phyloP scores from a whole-genome alignment of 2,113 vertebrate genomes.

The Embiotoca jacksoni region DNA sequence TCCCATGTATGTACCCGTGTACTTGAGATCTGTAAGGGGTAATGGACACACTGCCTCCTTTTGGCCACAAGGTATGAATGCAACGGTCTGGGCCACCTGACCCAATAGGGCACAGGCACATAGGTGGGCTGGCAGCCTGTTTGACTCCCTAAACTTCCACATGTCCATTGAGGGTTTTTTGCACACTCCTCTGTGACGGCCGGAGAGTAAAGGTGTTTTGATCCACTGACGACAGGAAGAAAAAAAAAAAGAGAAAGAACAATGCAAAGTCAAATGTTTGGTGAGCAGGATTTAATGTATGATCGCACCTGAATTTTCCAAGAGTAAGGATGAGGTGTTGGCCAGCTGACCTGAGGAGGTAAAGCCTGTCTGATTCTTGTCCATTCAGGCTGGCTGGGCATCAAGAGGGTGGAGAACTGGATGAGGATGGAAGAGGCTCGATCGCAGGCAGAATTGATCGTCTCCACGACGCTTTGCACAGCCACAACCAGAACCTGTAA shows the following conservation, averaged over 20 bases:
- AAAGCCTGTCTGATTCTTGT: slow-evolving; percentile 85
- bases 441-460: slow-evolving; percentile 81
- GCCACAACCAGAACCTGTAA: slow-evolving; percentile 89
- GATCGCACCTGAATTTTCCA: not conserved
- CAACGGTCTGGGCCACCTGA: slow-evolving; percentile 81
- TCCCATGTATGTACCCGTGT: slow-evolving; percentile 68
- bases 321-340: not conserved
- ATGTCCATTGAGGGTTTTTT: slow-evolving; percentile 81
- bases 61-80: slow-evolving; percentile 63
- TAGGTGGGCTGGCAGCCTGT: slow-evolving; percentile 89
- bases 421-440: slow-evolving; percentile 73
- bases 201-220: slow-evolving; percentile 88
- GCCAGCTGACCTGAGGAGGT: slow-evolving; percentile 87
- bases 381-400: slow-evolving; percentile 88
- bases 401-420: slow-evolving; percentile 83
- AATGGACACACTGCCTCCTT: slow-evolving; percentile 46
- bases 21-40: slow-evolving; percentile 48
- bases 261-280: not conserved
- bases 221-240: slow-evolving; percentile 87
- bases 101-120: slow-evolving; percentile 89
- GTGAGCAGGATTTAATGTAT: not conserved
- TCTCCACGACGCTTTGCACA: slow-evolving; percentile 85
- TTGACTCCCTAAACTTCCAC: slow-evolving; percentile 79
- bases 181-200: slow-evolving; percentile 86
- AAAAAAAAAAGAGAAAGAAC: not conserved